Conservation (phyloP, 2,888 invertebrate genomes). For the Drosophila austrosaltans region DNA sequence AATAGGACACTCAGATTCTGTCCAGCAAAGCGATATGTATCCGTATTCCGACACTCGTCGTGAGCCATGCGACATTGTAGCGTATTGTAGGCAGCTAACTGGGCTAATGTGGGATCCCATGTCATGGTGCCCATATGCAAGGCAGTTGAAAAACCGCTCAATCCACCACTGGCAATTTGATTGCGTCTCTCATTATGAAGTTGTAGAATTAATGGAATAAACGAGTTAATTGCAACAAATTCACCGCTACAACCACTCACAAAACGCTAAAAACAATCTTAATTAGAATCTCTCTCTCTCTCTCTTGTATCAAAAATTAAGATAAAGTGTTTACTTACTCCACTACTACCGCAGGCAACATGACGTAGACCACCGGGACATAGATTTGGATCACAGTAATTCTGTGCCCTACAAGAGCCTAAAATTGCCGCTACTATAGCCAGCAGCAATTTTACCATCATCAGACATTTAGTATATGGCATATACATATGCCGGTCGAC, state of each 20-base stretch:
- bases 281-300: background rate
- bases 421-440: background rate
- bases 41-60: slow-evolving; percentile 69
- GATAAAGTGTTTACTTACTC: slow-evolving; percentile 46
- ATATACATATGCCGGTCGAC: background rate
- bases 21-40: slow-evolving; percentile 62
- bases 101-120: slow-evolving; percentile 67
- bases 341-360: slow-evolving; percentile 59
- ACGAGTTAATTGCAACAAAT: slow-evolving; percentile 47
- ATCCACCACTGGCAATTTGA: slow-evolving; percentile 63
- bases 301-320: too few species aligned
- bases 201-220: slow-evolving; percentile 54
- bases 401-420: slow-evolving; percentile 32
- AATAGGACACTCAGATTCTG: slow-evolving; percentile 66
- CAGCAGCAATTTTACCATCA: background rate
- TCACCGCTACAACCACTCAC: slow-evolving; percentile 57
- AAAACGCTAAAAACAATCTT: slow-evolving; percentile 45
- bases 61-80: slow-evolving; percentile 68
- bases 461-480: background rate
- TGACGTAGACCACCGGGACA: slow-evolving; percentile 54
- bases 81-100: slow-evolving; percentile 63
- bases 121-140: slow-evolving; percentile 67
- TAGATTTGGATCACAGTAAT: slow-evolving; percentile 59
- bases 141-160: slow-evolving; percentile 59
- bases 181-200: slow-evolving; percentile 69